phyloP scores from a whole-genome alignment of 2,888 invertebrate species.

The Geotrupes spiniger region DNA sequence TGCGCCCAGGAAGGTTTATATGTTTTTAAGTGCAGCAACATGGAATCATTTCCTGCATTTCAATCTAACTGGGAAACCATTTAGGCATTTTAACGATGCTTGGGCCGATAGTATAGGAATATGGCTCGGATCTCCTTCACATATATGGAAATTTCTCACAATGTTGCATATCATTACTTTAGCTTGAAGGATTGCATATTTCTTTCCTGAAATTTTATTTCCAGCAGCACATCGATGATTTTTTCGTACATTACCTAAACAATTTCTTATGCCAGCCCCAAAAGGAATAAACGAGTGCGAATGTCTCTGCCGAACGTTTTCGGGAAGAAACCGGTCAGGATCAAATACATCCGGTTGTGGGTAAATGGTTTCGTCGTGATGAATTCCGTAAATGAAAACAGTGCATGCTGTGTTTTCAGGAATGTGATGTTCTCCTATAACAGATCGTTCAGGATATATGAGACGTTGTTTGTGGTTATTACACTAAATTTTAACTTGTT shows the following conservation, averaged over 20 bases:
- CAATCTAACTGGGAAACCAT: slow-evolving; percentile 17
- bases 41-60: neutral
- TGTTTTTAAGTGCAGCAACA: too few species aligned
- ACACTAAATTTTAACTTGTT: too few species aligned
- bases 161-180: neutral
- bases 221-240: too few species aligned
- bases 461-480: too few species aligned
- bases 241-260: slow-evolving; percentile 10
- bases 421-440: neutral
- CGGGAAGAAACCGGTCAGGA: slow-evolving; percentile 17
- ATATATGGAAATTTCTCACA: neutral
- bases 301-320: slow-evolving; percentile 4
- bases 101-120: slow-evolving; percentile 3
- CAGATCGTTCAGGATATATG: too few species aligned
- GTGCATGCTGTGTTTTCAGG: neutral
- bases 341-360: slow-evolving; percentile 9
- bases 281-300: slow-evolving; percentile 6
- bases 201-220: neutral
- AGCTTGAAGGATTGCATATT: neutral
- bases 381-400: slow-evolving; percentile 2
- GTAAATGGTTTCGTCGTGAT: slow-evolving; percentile 7
- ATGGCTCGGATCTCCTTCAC: slow-evolving; percentile 5
- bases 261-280: slow-evolving; percentile 11
- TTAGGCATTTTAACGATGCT: slow-evolving; percentile 15
- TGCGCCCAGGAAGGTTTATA: too few species aligned